Evolutionary conservation across 2,888 invertebrate genomes (phyloP).

Genomic region (Abrostola triplasia): DNA sequence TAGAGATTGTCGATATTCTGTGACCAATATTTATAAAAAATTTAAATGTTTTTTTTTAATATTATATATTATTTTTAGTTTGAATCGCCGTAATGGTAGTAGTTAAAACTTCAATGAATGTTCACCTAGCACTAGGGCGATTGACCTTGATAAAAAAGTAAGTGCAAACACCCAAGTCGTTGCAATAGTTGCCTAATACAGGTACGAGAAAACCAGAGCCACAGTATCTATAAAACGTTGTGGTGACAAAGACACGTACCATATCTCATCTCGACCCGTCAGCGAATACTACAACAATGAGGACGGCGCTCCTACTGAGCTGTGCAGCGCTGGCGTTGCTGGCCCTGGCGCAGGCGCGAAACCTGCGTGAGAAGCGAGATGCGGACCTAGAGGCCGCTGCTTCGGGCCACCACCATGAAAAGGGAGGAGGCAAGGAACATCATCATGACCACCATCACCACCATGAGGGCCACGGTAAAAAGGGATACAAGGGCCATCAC

Average conservation of each 20-base stretch:
- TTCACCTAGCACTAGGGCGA: conserved; percentile 44
- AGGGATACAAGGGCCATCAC: conserved; percentile 91
- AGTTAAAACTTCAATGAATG: conserved; percentile 43
- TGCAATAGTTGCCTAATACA: conserved; percentile 78
- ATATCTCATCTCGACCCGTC: conserved; percentile 69
- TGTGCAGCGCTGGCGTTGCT: conserved; percentile 73
- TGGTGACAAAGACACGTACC: conserved; percentile 66
- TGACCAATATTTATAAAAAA: no score
- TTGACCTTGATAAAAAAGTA: conserved; percentile 76
- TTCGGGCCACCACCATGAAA: conserved; percentile 74
- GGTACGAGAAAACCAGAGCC: conserved; percentile 74
- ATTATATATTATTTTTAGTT: not conserved
- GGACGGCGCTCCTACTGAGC: conserved; percentile 71
- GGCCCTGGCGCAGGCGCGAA: conserved; percentile 79
- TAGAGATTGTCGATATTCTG: no score
- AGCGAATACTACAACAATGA: conserved; percentile 72
- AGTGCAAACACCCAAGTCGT: conserved; percentile 67
- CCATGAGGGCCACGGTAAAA: conserved; percentile 91
- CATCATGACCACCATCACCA: conserved; percentile 89
- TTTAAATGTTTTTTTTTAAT: not conserved
- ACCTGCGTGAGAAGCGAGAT: conserved; percentile 80
- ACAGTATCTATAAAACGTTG: conserved; percentile 83
- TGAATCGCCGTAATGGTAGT: conserved; percentile 9
- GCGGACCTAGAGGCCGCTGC: conserved; percentile 88
- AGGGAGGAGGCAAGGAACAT: conserved; percentile 90